Evolutionary conservation across 2,888 invertebrate species (phyloP).

Genomic region (Autographa pulchrina): DNA sequence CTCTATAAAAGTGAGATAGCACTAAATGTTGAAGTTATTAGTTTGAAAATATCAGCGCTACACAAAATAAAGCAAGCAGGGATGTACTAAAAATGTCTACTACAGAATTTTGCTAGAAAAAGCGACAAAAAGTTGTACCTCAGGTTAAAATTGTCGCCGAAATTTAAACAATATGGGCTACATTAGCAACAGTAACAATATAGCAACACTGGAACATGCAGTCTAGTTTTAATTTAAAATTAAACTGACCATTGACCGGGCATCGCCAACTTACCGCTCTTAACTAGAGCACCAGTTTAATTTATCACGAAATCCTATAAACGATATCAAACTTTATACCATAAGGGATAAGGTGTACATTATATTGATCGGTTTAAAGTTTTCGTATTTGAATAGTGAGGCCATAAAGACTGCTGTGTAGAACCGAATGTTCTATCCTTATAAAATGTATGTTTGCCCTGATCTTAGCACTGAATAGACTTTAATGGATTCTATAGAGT

Average conservation of each 20-base stretch:
- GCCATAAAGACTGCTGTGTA: slow-evolving; percentile 33
- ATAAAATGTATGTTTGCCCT: slow-evolving; percentile 24
- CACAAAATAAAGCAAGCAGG: too few species aligned
- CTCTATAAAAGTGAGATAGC: too few species aligned
- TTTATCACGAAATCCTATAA: slow-evolving; percentile 34
- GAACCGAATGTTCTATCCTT: slow-evolving; percentile 14
- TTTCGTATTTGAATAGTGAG: slow-evolving; percentile 33
- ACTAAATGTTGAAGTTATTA: too few species aligned
- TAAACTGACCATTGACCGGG: slow-evolving; percentile 44
- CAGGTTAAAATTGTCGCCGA: background rate
- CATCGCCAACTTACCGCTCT: slow-evolving; percentile 32
- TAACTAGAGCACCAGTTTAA: slow-evolving; percentile 42
- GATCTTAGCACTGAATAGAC: slow-evolving; percentile 16
- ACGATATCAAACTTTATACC: slow-evolving; percentile 37
- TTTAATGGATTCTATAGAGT: slow-evolving; percentile 15
- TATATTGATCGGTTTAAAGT: slow-evolving; percentile 19
- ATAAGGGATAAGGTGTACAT: slow-evolving; percentile 25
- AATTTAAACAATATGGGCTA: background rate
- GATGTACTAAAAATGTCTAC: too few species aligned
- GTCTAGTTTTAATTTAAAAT: slow-evolving; percentile 46
- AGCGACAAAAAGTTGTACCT: background rate
- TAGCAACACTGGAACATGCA: slow-evolving; percentile 10
- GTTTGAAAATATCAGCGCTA: too few species aligned
- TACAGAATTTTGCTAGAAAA: too few species aligned
- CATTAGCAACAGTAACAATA: slow-evolving; percentile 15